phyloP scores from a whole-genome alignment of 2,113 vertebrate species.

The Calonectris borealis region DNA sequence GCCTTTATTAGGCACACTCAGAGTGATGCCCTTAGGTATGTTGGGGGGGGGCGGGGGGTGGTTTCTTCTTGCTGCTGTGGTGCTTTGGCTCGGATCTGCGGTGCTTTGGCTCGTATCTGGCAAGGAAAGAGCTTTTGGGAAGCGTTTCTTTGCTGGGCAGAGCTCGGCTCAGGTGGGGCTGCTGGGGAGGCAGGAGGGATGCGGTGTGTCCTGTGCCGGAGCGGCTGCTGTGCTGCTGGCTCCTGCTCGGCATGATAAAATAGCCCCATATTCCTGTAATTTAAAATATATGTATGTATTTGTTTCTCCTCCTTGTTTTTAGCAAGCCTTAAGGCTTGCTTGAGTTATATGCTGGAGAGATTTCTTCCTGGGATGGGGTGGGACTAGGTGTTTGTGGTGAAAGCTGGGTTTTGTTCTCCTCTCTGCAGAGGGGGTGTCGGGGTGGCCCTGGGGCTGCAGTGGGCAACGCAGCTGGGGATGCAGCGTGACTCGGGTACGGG shows the following conservation, averaged over 20 bases:
- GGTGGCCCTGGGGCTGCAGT: not conserved
- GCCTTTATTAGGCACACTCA: not conserved
- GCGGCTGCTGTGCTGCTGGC: not conserved
- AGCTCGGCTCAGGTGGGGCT: not conserved
- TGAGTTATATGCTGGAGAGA: not conserved
- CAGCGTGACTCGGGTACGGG: accelerated
- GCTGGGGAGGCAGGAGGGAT: not conserved
- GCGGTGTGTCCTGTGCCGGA: not conserved
- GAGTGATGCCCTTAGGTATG: not conserved
- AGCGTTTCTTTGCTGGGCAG: not conserved
- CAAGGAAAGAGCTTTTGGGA: not conserved
- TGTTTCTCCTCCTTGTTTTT: not conserved
- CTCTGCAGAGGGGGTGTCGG: not conserved
- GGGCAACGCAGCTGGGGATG: not conserved
- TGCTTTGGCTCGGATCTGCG: not conserved
- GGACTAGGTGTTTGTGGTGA: not conserved
- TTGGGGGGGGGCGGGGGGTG: too few species aligned
- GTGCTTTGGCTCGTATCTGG: accelerated
- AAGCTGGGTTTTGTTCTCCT: not conserved
- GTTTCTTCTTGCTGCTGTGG: not conserved
- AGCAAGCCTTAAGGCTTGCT: not conserved
- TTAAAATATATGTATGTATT: not conserved
- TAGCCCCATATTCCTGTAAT: not conserved
- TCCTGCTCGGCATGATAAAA: not conserved
- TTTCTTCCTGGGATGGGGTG: not conserved